Base-by-base conservation (phyloP, 92 coral and sea anemone species). In the Bergia puertoricense region DNA sequence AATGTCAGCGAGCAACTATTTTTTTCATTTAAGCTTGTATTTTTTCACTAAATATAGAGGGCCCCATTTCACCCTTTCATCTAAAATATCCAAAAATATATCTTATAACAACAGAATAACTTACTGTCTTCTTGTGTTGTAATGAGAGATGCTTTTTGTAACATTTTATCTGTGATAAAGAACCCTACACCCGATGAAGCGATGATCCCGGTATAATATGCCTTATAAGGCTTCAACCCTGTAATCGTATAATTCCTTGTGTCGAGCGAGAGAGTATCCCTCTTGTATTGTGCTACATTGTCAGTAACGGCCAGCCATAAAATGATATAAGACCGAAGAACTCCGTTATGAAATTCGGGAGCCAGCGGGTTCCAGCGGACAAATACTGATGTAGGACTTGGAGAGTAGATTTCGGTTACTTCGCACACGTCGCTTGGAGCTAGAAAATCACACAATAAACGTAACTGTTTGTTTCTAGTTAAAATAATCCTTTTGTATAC, bases 401-500 rank as follows among this genome's bases (percentile, higher is more conserved):
- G 85, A 74, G 92, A 89, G 54, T 10, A 43, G 10, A 85, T 30
- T 48, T 90, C 57, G 4, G 88, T 85, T 40, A 77, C 66, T 20
- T 79, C 86, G 41, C 92, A 85, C 5, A 85, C 40, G n/a, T 68
- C 89, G n/a, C 59, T 90, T 43, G 92, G 86, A 16, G 84, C 92
- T 90, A 46, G 15, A 40, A 81, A 57, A 41, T 59, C n/a, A 56
- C 16, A 23, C 13, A 37, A 71, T 36, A 30, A 6, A 36, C 37
- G 38, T 22, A 22, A 68, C 8, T 7, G 74, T 1, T n/a, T n/a
- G 2, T 68, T 68, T 7, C n/a, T 5, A 2, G 13, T n/a, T 23
- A 36, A 0, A n/a, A 68, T 14, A 3, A 8, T 16, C 13, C 11
- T 54, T 54, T 54, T 1, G 59, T 13, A 10, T 54, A 10, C 14